phyloP scores from a whole-genome alignment of 1,140 invertebrate species.

The Caenorhabditis tropicalis region DNA sequence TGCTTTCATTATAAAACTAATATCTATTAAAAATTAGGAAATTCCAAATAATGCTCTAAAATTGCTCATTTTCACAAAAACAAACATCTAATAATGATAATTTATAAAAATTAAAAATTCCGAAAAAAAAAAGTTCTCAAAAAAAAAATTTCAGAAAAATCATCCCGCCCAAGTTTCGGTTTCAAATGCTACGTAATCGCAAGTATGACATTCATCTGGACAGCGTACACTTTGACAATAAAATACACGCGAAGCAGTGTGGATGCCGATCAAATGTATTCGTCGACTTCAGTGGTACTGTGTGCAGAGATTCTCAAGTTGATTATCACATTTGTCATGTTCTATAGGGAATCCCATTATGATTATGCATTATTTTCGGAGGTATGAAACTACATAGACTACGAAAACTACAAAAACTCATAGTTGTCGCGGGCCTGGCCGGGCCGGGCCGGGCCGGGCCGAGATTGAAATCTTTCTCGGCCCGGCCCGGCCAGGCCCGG shows the following conservation, averaged over 20 bases:
- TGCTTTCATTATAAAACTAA: too few relatives aligned
- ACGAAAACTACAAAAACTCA: too few relatives aligned
- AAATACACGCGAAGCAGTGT: constrained; percentile 58
- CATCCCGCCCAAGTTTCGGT: constrained; percentile 30
- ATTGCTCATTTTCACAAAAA: too few relatives aligned
- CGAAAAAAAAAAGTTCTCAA: too few relatives aligned
- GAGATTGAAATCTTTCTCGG: too few relatives aligned
- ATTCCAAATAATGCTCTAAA: too few relatives aligned
- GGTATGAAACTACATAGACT: neutral
- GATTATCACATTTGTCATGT: constrained; percentile 62
- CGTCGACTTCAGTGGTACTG: constrained; percentile 68
- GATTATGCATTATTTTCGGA: neutral
- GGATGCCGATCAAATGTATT: constrained; percentile 61
- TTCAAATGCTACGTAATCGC: constrained; percentile 68
- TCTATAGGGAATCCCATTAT: constrained; percentile 56
- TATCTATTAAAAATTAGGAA: too few relatives aligned
- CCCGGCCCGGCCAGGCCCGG: too few relatives aligned
- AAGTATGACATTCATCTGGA: constrained; percentile 68
- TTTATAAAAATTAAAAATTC: too few relatives aligned
- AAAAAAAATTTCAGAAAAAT: neutral
- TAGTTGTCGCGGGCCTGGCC: too few relatives aligned
- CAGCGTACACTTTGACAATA: constrained; percentile 67
- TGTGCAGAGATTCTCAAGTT: constrained; percentile 66
- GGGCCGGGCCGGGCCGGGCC: too few relatives aligned
- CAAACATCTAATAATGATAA: too few relatives aligned